phyloP scores from a whole-genome alignment of 2,888 invertebrate genomes.

The Belgica antarctica region DNA sequence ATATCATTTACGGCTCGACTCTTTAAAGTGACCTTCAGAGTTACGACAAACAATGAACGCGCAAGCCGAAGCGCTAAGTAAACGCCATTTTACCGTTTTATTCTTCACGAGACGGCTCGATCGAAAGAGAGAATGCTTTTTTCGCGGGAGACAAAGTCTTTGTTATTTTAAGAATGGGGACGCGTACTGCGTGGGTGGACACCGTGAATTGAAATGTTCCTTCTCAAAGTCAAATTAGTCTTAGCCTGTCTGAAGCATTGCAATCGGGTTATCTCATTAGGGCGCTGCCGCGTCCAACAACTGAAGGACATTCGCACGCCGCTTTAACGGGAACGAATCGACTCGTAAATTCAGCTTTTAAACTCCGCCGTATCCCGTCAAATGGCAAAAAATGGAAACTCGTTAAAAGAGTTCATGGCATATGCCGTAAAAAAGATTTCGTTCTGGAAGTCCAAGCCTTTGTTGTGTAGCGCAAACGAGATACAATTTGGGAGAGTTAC shows the following conservation, averaged over 20 bases:
- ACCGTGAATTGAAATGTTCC: background rate
- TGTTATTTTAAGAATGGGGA: background rate
- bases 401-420: background rate
- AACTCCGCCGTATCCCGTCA: background rate
- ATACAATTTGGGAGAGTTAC: constrained; percentile 8
- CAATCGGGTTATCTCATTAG: constrained; percentile 12
- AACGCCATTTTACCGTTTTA: constrained; percentile 38
- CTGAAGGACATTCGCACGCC: constrained; percentile 12
- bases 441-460: background rate
- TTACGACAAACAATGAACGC: constrained; percentile 5
- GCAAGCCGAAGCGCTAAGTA: constrained; percentile 5
- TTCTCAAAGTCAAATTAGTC: background rate
- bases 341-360: background rate
- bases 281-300: background rate
- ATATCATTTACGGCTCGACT: background rate
- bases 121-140: background rate
- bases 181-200: background rate
- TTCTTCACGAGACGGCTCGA: background rate
- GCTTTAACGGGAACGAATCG: constrained; percentile 27
- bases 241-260: background rate
- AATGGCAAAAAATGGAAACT: background rate
- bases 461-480: too few species aligned
- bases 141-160: background rate
- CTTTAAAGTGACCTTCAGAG: constrained; percentile 35
- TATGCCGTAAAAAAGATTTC: background rate